Evolutionary conservation across 2,888 invertebrate species (phyloP).

Genomic region (Steromphala cineraria): DNA sequence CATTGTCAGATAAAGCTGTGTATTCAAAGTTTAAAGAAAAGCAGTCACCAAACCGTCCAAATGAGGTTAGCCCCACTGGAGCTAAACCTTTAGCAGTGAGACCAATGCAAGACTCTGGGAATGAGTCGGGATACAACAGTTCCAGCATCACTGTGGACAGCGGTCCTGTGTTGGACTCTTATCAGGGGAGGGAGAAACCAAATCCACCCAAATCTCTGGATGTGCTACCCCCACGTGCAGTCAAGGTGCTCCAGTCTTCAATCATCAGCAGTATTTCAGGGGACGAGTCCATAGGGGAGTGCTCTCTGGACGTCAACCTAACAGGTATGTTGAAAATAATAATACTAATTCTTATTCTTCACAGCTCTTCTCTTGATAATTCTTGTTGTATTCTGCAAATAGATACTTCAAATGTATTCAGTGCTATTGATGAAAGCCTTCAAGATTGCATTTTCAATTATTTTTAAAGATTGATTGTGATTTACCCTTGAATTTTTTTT

Average conservation of each 20-base stretch:
- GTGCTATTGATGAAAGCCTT: no score
- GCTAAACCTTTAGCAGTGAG: constrained; percentile 42
- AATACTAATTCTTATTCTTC: no score
- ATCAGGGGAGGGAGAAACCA: neutral
- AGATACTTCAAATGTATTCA: no score
- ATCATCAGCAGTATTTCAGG: constrained; percentile 54
- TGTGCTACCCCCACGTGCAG: constrained; percentile 49
- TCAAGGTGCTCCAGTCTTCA: constrained; percentile 49
- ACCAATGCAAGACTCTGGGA: constrained; percentile 16
- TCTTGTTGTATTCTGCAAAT: no score
- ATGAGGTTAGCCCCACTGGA: constrained; percentile 34
- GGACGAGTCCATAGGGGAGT: constrained; percentile 69
- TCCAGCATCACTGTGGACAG: neutral
- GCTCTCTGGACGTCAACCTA: constrained; percentile 64
- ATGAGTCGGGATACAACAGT: constrained; percentile 8
- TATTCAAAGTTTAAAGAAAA: constrained; percentile 69
- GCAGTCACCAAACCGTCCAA: constrained; percentile 50
- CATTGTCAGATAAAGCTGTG: constrained; percentile 56
- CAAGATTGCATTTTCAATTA: no score
- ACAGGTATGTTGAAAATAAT: constrained; percentile 60
- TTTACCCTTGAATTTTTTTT: no score
- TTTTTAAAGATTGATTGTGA: no score
- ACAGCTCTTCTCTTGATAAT: no score
- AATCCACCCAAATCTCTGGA: constrained; percentile 54
- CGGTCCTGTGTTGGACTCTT: neutral